Evolutionary conservation across 1,140 invertebrate genomes (phyloP).

Genomic region (Drosophila sp.): DNA sequence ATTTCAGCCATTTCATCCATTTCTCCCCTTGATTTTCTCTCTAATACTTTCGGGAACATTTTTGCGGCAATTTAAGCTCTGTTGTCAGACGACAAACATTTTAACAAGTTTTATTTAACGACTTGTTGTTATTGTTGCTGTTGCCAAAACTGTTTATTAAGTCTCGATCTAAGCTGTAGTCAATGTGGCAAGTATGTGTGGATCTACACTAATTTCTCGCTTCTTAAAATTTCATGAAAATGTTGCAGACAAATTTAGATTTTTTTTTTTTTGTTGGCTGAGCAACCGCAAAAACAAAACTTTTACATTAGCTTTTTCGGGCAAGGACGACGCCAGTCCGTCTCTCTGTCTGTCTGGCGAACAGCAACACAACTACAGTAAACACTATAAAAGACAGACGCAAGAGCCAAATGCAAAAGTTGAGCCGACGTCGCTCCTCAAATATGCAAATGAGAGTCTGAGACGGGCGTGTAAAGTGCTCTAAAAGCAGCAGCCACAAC

Average conservation of each 20-base stretch:
- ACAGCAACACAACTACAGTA: conserved; percentile 31
- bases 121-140: too few species aligned
- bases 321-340: conserved; percentile 10
- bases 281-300: conserved; percentile 55
- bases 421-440: conserved; percentile 45
- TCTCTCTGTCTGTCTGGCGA: neutral
- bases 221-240: conserved; percentile 17
- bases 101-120: conserved; percentile 1
- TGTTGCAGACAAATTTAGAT: conserved; percentile 52
- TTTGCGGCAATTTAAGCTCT: conserved; percentile 38
- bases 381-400: conserved; percentile 30
- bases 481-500: conserved; percentile 50
- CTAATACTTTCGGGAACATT: conserved; percentile 21
- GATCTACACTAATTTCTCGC: conserved; percentile 14
- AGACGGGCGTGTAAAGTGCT: conserved; percentile 62
- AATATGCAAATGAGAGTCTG: conserved; percentile 73
- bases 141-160: conserved; percentile 22
- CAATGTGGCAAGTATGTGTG: neutral
- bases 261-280: conserved; percentile 19
- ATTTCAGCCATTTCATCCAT: too few species aligned
- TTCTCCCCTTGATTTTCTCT: neutral
- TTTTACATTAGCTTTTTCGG: conserved; percentile 62
- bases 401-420: conserved; percentile 29
- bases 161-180: conserved; percentile 12
- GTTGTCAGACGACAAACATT: conserved; percentile 8